phyloP scores from a whole-genome alignment of 2,113 vertebrate species.

The Acrocephalus kingi region DNA sequence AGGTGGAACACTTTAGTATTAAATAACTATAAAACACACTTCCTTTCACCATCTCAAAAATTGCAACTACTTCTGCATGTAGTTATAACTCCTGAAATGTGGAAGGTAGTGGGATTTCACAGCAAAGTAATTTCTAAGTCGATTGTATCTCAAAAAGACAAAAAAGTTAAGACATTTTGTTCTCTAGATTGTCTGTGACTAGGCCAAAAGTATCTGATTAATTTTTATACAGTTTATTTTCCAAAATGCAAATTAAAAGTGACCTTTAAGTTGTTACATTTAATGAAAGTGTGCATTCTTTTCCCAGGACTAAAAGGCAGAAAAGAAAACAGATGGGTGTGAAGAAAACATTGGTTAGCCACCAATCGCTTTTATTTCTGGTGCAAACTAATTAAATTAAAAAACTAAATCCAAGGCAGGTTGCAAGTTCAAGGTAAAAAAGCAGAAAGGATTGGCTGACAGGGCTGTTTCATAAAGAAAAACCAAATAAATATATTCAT shows the following conservation, averaged over 20 bases:
- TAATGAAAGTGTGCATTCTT: slow-evolving; percentile 34
- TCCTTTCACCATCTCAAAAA: background rate
- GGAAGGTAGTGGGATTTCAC: background rate
- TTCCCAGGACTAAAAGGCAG: slow-evolving; percentile 13
- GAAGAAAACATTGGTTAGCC: slow-evolving; percentile 26
- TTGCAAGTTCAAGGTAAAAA: slow-evolving; percentile 24
- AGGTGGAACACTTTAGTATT: background rate
- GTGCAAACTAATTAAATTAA: slow-evolving; percentile 56
- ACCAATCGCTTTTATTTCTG: slow-evolving; percentile 59
- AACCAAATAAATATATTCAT: background rate
- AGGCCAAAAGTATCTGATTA: background rate
- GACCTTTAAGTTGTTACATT: slow-evolving; percentile 15
- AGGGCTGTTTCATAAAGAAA: background rate
- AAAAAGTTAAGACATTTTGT: background rate
- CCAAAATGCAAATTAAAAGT: slow-evolving; percentile 42
- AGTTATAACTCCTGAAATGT: background rate
- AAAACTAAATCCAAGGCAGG: slow-evolving; percentile 26
- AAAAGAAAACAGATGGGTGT: slow-evolving; percentile 44
- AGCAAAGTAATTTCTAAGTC: background rate
- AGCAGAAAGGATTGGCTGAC: background rate
- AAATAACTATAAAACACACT: background rate
- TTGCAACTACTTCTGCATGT: background rate
- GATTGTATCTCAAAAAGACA: background rate
- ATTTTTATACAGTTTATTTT: background rate
- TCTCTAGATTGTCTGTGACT: background rate